A percentile compares a stretch with the other conserved stretches of the same genome.
phyloP scores from a whole-genome alignment of 1,140 invertebrate genomes.

The Heliconius himera region DNA sequence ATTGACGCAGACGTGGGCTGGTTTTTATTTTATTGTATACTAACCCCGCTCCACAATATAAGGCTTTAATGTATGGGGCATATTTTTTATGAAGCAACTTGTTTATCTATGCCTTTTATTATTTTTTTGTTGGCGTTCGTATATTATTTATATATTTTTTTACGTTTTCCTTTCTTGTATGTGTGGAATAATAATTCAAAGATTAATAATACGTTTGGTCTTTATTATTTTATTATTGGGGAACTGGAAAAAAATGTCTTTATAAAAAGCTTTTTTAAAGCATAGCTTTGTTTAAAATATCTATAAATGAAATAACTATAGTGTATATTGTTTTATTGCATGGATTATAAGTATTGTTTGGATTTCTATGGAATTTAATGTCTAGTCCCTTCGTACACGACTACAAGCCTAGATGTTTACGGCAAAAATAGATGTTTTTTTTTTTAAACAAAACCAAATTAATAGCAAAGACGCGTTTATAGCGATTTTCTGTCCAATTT shows the following conservation, averaged over 20 bases:
- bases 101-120: conserved; percentile 13
- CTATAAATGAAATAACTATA: not conserved
- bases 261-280: too few species aligned
- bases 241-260: too few species aligned
- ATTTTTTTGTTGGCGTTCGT: conserved; percentile 4
- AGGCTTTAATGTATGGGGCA: conserved; percentile 4
- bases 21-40: conserved; percentile 13
- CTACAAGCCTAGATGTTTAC: not conserved
- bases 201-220: not conserved
- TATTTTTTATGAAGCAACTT: conserved; percentile 14
- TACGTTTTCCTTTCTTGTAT: not conserved
- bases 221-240: too few species aligned
- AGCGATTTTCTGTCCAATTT: too few species aligned
- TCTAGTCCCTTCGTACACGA: not conserved
- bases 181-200: conserved; percentile 2
- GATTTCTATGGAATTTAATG: not conserved
- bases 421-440: not conserved
- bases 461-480: too few species aligned
- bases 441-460: too few species aligned
- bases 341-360: not conserved
- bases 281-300: not conserved
- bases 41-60: conserved; percentile 13
- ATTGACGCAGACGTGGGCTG: conserved; percentile 11
- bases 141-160: conserved; percentile 2
- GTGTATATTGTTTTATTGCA: not conserved